phyloP scores from a whole-genome alignment of 2,888 invertebrate genomes.

The Anthophora plumipes region DNA sequence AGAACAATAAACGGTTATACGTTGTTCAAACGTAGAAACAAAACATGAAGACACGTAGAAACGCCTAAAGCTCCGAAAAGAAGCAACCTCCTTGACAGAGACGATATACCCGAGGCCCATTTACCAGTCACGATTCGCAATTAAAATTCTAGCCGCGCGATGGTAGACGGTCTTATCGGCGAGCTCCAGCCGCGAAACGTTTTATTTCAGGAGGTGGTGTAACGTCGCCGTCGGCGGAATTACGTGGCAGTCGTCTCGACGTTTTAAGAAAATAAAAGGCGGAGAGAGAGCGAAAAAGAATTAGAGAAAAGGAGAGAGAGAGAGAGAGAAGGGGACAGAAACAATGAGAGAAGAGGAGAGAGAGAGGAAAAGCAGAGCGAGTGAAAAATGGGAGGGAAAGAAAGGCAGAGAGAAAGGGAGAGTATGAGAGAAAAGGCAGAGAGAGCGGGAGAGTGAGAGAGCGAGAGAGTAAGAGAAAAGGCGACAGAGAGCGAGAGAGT shows the following conservation, averaged over 20 bases:
- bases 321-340: neutral
- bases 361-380: no score
- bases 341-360: no score
- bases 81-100: neutral
- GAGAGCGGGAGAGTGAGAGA: no score
- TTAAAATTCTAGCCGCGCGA: conserved; percentile 39
- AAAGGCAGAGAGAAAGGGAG: no score
- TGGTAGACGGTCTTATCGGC: conserved; percentile 35
- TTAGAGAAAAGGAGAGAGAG: neutral
- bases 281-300: no score
- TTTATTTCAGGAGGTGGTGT: conserved; percentile 42
- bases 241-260: conserved; percentile 48
- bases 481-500: no score
- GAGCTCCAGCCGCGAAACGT: conserved; percentile 42
- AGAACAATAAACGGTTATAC: no score
- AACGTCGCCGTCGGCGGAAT: conserved; percentile 39
- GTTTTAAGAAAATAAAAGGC: conserved; percentile 55
- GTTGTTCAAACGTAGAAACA: no score
- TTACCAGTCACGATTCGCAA: conserved; percentile 31
- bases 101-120: conserved; percentile 17
- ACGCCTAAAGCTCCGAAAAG: neutral
- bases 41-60: neutral
- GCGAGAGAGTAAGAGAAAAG: no score
- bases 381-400: neutral
- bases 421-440: neutral